A percentile compares a stretch with the other conserved stretches of the same genome.
Evolutionary conservation across 2,888 invertebrate species (phyloP).

Genomic region (Pemphredon lugubris): DNA sequence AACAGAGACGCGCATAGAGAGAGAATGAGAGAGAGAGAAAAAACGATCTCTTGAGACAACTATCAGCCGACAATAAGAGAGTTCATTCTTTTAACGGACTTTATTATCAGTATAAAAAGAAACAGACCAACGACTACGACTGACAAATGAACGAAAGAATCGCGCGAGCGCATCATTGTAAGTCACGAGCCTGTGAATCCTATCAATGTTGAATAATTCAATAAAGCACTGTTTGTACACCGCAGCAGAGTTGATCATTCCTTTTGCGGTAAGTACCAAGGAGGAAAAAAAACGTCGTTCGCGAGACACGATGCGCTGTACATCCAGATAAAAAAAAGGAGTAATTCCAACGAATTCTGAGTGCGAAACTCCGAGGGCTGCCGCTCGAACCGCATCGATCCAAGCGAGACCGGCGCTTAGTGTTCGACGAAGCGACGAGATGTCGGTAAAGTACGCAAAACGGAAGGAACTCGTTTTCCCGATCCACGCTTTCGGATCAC

Average conservation of each 20-base stretch:
- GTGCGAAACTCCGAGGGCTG: background rate
- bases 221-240: slow-evolving; percentile 62
- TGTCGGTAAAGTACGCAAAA: slow-evolving; percentile 7
- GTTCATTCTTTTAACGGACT: too few relatives aligned
- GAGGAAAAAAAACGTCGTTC: too few relatives aligned
- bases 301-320: background rate
- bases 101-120: too few relatives aligned
- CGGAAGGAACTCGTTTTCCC: background rate
- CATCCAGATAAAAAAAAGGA: too few relatives aligned
- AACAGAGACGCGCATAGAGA: too few relatives aligned
- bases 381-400: background rate
- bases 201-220: slow-evolving; percentile 53
- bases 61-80: slow-evolving; percentile 34
- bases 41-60: background rate
- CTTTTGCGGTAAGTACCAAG: slow-evolving; percentile 29
- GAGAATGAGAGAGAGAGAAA: background rate
- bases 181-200: slow-evolving; percentile 39
- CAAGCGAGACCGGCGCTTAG: background rate
- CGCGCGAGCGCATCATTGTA: slow-evolving; percentile 39
- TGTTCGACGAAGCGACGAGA: slow-evolving; percentile 8
- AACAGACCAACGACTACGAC: too few relatives aligned
- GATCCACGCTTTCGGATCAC: slow-evolving; percentile 8
- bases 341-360: background rate
- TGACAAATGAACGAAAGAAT: slow-evolving; percentile 2
- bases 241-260: slow-evolving; percentile 57